Evolutionary conservation across 2,888 invertebrate genomes (phyloP).

Genomic region (Boloria selene): DNA sequence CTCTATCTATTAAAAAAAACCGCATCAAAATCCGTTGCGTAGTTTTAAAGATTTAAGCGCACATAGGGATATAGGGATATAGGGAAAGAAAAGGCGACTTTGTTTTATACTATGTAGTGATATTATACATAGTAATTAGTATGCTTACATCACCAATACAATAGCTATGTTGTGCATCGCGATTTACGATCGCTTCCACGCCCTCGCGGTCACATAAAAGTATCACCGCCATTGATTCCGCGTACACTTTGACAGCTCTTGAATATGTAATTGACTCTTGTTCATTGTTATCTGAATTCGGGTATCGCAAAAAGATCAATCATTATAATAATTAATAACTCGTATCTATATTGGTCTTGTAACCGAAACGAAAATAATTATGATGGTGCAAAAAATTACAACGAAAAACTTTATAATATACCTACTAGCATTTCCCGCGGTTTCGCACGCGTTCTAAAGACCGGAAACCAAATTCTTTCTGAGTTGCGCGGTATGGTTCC

Average conservation of each 20-base stretch:
- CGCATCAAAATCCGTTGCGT: too few relatives aligned
- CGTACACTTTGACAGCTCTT: slow-evolving; percentile 44
- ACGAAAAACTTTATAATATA: too few relatives aligned
- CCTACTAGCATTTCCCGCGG: too few relatives aligned
- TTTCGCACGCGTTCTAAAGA: too few relatives aligned
- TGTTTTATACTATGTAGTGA: too few relatives aligned
- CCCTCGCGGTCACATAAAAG: slow-evolving; percentile 52
- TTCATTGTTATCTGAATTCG: slow-evolving; percentile 11
- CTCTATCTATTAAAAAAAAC: too few relatives aligned
- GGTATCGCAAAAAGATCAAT: slow-evolving; percentile 8
- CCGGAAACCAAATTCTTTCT: too few relatives aligned
- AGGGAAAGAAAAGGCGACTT: too few relatives aligned
- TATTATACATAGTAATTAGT: too few relatives aligned
- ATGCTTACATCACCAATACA: slow-evolving; percentile 4
- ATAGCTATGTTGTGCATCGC: slow-evolving; percentile 45
- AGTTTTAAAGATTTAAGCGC: too few relatives aligned
- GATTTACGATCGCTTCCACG: slow-evolving; percentile 52
- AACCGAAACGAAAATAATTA: background rate
- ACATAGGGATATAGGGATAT: too few relatives aligned
- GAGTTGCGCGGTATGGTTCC: too few relatives aligned
- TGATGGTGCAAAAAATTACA: background rate
- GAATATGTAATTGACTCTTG: slow-evolving; percentile 50
- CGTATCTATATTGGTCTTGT: background rate
- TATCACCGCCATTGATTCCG: slow-evolving; percentile 40
- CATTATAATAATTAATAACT: slow-evolving; percentile 6